Evolutionary conservation across 2,113 vertebrate genomes (phyloP), one percentile per base, ranked within the genome.

Genomic region (Anthoscopus minutus): DNA sequence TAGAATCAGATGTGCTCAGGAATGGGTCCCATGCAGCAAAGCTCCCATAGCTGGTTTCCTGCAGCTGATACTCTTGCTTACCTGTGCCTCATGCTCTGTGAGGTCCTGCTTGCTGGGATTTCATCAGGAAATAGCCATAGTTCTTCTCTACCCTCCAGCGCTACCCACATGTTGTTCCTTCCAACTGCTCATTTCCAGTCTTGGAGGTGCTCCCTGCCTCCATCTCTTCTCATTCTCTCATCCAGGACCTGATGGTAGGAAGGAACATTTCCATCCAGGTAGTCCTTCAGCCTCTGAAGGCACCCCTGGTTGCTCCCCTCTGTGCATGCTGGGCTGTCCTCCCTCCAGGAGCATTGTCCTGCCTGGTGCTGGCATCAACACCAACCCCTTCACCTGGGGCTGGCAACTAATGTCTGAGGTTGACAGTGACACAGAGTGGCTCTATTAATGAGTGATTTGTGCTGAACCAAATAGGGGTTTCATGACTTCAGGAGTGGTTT

Each of bases 1-100:
- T 57, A 53, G 81, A 97, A 95, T 88, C 95, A 97, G 93, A 96
- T 24, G 7, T 94, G 87, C 22, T 31, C 62, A 45, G 61, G 37
- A 61, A 64, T n/a, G 51, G 54, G 77, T 93, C 48, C 44, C 33
- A 24, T 65, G 47, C 8, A 30, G 78, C 40, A 85, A 83, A 91
- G 66, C 37, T 81, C 42, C 79, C 60, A 23, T 13, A 84, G 74
- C 70, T 69, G 8, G 86, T 86, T 66, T 85, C 21, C 51, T 53
- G 28, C 50, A 88, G 72, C 51, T 57, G 28, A 33, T 82, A n/a
- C 22, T 47, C 51, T 71, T 76, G 40, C 53, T 77, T 50, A 87
- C 54, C 79, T 91, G 61, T 33, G 10, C 37, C 50, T 5, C 35
- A 27, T 48, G 47, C 24, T 73, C 23, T 77, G 14, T 37, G 45